Conservation (phyloP, 2,888 invertebrate genomes). For the Digitonthophagus gazella region DNA sequence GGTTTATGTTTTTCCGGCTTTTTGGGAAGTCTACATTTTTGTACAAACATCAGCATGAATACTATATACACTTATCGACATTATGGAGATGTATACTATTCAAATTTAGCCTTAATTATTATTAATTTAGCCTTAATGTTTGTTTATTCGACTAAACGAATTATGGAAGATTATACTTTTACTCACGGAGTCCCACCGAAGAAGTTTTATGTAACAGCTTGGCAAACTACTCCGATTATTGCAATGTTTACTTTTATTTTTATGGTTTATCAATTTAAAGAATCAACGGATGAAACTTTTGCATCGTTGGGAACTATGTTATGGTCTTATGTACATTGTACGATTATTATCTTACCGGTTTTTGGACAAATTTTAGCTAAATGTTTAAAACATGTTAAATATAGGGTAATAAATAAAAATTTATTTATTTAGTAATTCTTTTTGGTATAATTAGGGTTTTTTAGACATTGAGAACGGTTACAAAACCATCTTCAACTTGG, state of each 20-base stretch:
- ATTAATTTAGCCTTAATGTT: conserved; percentile 26
- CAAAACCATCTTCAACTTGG: conserved; percentile 22
- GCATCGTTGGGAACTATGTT: not conserved
- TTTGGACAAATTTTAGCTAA: not conserved
- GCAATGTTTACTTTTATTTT: too few species aligned
- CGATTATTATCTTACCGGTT: not conserved
- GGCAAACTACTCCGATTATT: conserved; percentile 29
- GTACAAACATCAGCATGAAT: conserved; percentile 18
- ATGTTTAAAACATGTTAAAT: not conserved
- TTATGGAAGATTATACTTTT: conserved; percentile 30
- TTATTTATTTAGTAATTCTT: not conserved
- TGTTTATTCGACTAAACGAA: conserved; percentile 27
- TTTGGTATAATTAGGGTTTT: not conserved
- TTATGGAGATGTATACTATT: conserved; percentile 23
- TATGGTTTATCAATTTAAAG: too few species aligned
- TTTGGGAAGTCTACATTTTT: conserved; percentile 16
- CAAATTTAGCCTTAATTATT: conserved; percentile 19
- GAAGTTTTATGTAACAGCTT: conserved; percentile 25
- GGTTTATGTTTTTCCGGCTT: conserved; percentile 20
- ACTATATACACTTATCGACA: conserved; percentile 23
- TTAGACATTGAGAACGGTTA: conserved; percentile 23
- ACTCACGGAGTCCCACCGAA: conserved; percentile 23
- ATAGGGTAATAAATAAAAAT: not conserved
- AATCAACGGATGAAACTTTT: not conserved
- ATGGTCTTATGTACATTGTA: not conserved